Percentiles rank a stretch among this genome's conserved stretches.
These are phyloP conservation scores for Scaptodrosophila latifasciaeformis DNA, from an alignment of 2,888 invertebrate species.

Conservation along the genomic window DNA sequence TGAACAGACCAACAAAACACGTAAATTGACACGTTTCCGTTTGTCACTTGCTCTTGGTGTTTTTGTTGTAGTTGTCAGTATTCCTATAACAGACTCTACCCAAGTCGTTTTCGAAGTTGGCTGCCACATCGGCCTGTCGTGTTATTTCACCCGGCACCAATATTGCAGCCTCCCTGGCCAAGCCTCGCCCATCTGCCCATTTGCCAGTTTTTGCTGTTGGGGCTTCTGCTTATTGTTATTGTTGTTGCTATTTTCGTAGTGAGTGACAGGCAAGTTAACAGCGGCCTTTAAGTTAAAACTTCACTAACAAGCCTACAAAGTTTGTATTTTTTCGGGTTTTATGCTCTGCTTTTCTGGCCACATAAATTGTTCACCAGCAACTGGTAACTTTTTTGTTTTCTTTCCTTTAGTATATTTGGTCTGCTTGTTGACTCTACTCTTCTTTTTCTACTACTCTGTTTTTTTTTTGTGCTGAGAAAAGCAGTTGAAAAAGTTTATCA, in stretches of 20 bases:
- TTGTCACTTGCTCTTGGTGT: slow-evolving; percentile 6
- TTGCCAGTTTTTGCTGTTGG: slow-evolving; percentile 7
- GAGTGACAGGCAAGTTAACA: slow-evolving; percentile 10
- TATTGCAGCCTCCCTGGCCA: not conserved
- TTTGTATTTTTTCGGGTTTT: slow-evolving; percentile 12
- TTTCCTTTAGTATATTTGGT: slow-evolving; percentile 6
- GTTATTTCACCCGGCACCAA: no score
- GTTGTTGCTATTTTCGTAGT: not conserved
- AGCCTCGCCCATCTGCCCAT: no score
- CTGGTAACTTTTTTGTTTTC: slow-evolving; percentile 17
- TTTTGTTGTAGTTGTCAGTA: slow-evolving; percentile 6
- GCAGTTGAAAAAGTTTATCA: slow-evolving; percentile 31
- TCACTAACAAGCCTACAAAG: slow-evolving; percentile 36
- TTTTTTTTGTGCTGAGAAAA: not conserved
- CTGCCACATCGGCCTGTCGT: no score
- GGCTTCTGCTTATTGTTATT: slow-evolving; percentile 5
- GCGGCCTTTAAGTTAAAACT: slow-evolving; percentile 24
- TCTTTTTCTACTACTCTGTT: no score
- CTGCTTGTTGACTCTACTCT: slow-evolving; percentile 22
- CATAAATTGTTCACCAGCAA: slow-evolving; percentile 15
- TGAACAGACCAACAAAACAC: slow-evolving; percentile 10
- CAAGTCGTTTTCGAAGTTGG: no score
- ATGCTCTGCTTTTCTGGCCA: not conserved
- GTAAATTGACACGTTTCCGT: slow-evolving; percentile 43
- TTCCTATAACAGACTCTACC: no score